Evolutionary conservation across 2,888 invertebrate species (phyloP).

Genomic region (Sclerodermus sp.): DNA sequence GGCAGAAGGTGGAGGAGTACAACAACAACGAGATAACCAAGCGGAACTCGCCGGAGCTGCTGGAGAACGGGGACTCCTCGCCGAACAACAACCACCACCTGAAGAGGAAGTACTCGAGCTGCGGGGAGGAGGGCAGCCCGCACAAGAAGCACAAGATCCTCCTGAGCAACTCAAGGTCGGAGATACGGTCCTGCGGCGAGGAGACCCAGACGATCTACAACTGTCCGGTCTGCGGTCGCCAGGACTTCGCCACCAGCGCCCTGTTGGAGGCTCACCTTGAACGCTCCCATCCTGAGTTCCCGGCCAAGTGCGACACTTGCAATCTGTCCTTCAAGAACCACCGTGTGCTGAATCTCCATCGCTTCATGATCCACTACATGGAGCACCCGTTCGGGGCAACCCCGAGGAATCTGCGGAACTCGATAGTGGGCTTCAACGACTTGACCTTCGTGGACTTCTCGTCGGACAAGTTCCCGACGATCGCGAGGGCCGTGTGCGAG

Average conservation of each 20-base stretch:
- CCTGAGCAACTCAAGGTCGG: slow-evolving; percentile 30
- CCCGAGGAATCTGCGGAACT: slow-evolving; percentile 50
- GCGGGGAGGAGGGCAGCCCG: slow-evolving; percentile 25
- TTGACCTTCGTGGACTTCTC: slow-evolving; percentile 79
- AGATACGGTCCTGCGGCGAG: neutral
- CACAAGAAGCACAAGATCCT: slow-evolving; percentile 43
- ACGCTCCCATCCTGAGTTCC: slow-evolving; percentile 67
- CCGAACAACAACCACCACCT: slow-evolving; percentile 14
- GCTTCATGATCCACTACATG: slow-evolving; percentile 63
- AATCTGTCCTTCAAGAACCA: slow-evolving; percentile 74
- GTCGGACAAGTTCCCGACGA: slow-evolving; percentile 76
- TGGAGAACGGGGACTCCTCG: slow-evolving; percentile 19
- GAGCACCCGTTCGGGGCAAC: slow-evolving; percentile 30
- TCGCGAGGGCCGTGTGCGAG: slow-evolving; percentile 75
- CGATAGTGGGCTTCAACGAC: slow-evolving; percentile 71
- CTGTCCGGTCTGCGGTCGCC: slow-evolving; percentile 68
- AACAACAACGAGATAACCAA: slow-evolving; percentile 66
- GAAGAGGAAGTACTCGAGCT: slow-evolving; percentile 39
- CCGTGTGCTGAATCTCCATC: slow-evolving; percentile 72
- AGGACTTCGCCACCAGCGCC: slow-evolving; percentile 64
- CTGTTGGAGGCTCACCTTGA: slow-evolving; percentile 69
- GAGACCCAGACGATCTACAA: slow-evolving; percentile 35
- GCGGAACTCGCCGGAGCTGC: slow-evolving; percentile 35
- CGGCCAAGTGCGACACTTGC: slow-evolving; percentile 74
- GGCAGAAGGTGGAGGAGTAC: slow-evolving; percentile 46